Base-by-base conservation (phyloP, 2,888 invertebrate species). In the Drosophila glabriapex region DNA sequence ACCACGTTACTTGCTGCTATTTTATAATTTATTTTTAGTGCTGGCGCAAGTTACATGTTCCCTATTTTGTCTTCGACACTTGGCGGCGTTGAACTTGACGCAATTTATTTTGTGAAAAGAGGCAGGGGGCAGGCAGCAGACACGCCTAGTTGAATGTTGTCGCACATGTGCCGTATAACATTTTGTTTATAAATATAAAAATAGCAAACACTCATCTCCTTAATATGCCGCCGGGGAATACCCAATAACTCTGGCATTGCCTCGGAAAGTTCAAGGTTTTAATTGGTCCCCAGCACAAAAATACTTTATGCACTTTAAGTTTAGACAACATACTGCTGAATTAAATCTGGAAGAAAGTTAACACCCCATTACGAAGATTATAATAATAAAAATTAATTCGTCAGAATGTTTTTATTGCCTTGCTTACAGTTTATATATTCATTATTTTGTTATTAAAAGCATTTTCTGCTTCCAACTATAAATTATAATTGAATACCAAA, bases 11-110 rank as follows among this genome's bases (percentile, higher is more conserved):
- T 80, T 73, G 78, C 69, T 80, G 84, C 83, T 76, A 65, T 80
- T 84, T 85, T 76, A 83, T 80, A 86, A 87, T 78, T 78, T 89
- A 89, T 90, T 89, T 89, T 89, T 87, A 73, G 89, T 75, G 61
- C 53, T 70, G 66, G 41, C 41, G 64, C 66, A 61, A 67, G 80
- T 76, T 83, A 74, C 72, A 66, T 59, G 72, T 73, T 86, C 85
- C 87, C 85, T 85, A 80, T 75, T 87, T 83, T 72, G 77, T 65
- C 77, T 82, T 84, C 82, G 82, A 82, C 83, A 85, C 80, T 81
- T 72, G 76, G 76, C 72, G 83, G 83, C 83, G 89, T 91, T 91
- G 91, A 91, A 91, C 91, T 90, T 91, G 91, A 86, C 83, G 91
- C 87, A 89, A 91, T 91, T 90, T 89, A 91, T 91, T 87, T 87